Base-by-base conservation (phyloP, 2,113 vertebrate species). In the Amblyopsis rosae region DNA sequence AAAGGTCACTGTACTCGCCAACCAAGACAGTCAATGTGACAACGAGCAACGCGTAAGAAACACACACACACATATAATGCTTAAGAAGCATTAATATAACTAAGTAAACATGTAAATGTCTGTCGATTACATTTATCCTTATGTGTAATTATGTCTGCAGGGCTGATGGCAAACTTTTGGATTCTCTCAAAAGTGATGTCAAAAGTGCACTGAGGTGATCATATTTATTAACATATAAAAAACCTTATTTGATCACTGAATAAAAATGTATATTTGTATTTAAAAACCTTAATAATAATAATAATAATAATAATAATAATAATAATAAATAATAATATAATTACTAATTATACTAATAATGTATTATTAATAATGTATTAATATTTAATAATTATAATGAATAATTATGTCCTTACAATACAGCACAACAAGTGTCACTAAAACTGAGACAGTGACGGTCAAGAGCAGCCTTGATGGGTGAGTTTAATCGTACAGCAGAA, bases 11-110 rank as follows among this genome's bases (percentile, higher is more conserved):
- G 6, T 81, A 76, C 61, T 10, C 84, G 3, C 75, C 83, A 2
- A 77, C 71, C 73, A 84, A 53, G 72, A 82, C 71, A 49, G 82
- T 72, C 45, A 83, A 65, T 53, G 73, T 77, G 70, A 86, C 55
- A 10, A 70, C 73, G 19, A 15, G 69, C 10, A 68, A 61, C 59
- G 71, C 12, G 77, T 17, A n/a, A 4, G 77, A 81, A 65, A 26
- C 26, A 26, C 26, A 26, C 26, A 26, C 26, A 26, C 26, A 50
- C 49, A 13, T n/a, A 54, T 13, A n/a, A 54, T 54, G 5, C 5
- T 60, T 2, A 60, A 3, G 9, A 15, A 13, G 8, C 1, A 7
- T 41, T 59, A 13, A 59, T 41, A 19, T 59, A 15, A 54, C 41
- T 51, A 45, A 11, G 19, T 32, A 19, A 19, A 57, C 55, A 26